Evolutionary conservation across 92 coral and sea anemone genomes (phyloP).

Genomic region (Anthopleura xanthogrammica): DNA sequence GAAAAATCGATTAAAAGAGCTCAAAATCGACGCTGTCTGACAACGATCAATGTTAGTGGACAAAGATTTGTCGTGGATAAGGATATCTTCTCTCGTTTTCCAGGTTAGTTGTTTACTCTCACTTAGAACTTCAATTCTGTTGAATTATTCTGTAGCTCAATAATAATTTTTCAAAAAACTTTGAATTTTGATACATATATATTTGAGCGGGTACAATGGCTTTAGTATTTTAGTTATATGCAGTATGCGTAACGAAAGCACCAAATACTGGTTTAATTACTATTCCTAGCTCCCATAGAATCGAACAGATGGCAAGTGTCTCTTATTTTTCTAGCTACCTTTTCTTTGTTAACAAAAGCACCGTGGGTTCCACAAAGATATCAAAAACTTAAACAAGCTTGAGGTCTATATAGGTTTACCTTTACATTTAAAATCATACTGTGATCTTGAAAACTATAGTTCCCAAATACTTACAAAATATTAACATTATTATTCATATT

Average conservation of each 20-base stretch:
- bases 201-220: too few relatives aligned
- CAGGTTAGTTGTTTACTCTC: constrained; percentile 56
- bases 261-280: background rate
- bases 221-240: too few relatives aligned
- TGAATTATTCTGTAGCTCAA: background rate
- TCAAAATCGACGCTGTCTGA: constrained; percentile 32
- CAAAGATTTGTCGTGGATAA: constrained; percentile 70
- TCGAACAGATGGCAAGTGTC: background rate
- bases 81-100: constrained; percentile 73
- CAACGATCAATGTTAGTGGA: constrained; percentile 92
- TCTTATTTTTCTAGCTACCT: background rate
- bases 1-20: constrained; percentile 39
- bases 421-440: background rate
- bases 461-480: background rate
- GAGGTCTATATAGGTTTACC: background rate
- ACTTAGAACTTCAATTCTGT: background rate
- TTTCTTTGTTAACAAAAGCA: background rate
- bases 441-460: background rate
- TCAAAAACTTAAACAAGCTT: background rate
- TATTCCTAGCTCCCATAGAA: background rate
- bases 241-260: too few relatives aligned
- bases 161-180: too few relatives aligned
- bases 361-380: background rate
- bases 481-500: background rate
- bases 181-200: too few relatives aligned